A percentile compares a stretch with the other conserved stretches of the same genome.
These are phyloP conservation scores for Muscina levida DNA, from an alignment of 2,888 invertebrate genomes.

Conservation along the genomic window DNA sequence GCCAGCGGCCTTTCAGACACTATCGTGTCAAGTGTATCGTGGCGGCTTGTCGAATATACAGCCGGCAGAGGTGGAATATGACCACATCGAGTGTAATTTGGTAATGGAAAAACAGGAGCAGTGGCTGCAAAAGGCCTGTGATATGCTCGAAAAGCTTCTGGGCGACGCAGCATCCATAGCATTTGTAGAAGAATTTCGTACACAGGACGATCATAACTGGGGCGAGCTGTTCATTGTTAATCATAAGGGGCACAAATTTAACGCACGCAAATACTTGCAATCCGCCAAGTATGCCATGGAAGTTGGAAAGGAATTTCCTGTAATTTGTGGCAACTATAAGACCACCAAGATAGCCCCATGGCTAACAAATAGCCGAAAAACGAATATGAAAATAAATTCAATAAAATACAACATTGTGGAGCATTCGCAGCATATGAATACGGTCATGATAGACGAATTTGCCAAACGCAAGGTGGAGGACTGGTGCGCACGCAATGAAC, in stretches of 20 bases:
- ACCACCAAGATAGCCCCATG: slow-evolving; percentile 66
- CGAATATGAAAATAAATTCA: slow-evolving; percentile 66
- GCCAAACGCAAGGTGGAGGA: slow-evolving; percentile 71
- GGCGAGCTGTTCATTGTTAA: slow-evolving; percentile 69
- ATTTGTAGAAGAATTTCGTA: slow-evolving; percentile 66
- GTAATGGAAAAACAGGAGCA: slow-evolving; percentile 60
- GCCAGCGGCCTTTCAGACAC: slow-evolving; percentile 51
- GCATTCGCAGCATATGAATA: slow-evolving; percentile 50
- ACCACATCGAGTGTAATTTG: slow-evolving; percentile 68
- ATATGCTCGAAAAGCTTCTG: slow-evolving; percentile 68
- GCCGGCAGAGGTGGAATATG: slow-evolving; percentile 70
- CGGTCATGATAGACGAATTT: slow-evolving; percentile 63
- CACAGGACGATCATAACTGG: slow-evolving; percentile 61
- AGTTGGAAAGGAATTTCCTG: slow-evolving; percentile 51
- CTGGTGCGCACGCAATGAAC: slow-evolving; percentile 70
- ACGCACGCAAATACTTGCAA: slow-evolving; percentile 66
- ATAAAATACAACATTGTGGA: slow-evolving; percentile 60
- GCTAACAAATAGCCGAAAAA: slow-evolving; percentile 68
- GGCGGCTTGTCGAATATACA: slow-evolving; percentile 67
- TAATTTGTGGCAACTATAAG: slow-evolving; percentile 54
- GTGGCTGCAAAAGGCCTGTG: slow-evolving; percentile 69
- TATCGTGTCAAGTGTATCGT: slow-evolving; percentile 61
- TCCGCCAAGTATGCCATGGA: slow-evolving; percentile 57
- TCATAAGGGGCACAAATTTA: slow-evolving; percentile 67
- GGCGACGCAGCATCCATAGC: slow-evolving; percentile 68